These are phyloP conservation scores for Tricholauxania praeusta DNA, from an alignment of 2,888 invertebrate genomes.

Conservation along the genomic window DNA sequence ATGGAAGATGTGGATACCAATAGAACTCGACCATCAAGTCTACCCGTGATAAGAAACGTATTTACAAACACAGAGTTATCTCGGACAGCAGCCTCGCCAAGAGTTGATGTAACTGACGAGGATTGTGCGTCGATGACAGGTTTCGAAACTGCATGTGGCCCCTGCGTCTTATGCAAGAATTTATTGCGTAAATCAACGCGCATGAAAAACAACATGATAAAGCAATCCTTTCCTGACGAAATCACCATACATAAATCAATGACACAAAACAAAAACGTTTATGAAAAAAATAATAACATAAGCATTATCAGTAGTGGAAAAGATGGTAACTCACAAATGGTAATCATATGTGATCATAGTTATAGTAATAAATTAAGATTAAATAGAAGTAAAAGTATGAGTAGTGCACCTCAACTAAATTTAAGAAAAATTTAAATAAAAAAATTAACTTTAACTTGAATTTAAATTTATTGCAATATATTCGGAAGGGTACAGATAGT, in stretches of 20 bases:
- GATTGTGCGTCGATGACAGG: not conserved
- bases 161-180: slow-evolving; percentile 24
- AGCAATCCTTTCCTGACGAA: slow-evolving; percentile 26
- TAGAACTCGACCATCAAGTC: no score
- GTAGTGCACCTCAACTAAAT: not conserved
- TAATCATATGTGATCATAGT: slow-evolving; percentile 4
- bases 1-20: not conserved
- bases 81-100: not conserved
- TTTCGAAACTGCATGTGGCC: not conserved
- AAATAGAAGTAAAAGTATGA: slow-evolving; percentile 6
- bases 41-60: not conserved
- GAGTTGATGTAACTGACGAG: no score
- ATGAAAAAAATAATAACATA: slow-evolving; percentile 2
- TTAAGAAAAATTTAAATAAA: slow-evolving; percentile 1
- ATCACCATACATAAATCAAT: slow-evolving; percentile 23
- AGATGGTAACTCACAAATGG: not conserved
- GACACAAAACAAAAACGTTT: not conserved
- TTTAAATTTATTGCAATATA: no score
- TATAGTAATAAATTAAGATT: not conserved
- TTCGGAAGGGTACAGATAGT: no score
- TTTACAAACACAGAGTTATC: not conserved
- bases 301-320: not conserved
- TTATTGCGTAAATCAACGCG: slow-evolving; percentile 26
- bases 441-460: not conserved
- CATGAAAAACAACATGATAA: slow-evolving; percentile 18